These are phyloP conservation scores for Baronia brevicornis DNA, from an alignment of 2,888 invertebrate species.

Conservation along the genomic window DNA sequence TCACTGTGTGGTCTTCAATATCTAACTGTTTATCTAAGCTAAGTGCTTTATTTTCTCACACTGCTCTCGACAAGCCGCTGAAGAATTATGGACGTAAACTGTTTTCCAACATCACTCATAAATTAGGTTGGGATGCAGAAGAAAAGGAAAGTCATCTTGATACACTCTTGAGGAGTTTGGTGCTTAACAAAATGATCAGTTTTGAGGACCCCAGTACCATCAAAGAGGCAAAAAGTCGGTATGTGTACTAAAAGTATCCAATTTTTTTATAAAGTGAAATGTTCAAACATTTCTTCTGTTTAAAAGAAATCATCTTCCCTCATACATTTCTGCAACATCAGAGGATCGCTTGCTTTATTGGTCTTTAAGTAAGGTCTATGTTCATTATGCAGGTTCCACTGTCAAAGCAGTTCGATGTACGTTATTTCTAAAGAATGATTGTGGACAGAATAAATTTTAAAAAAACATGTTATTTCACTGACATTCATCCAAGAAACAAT, in stretches of 20 bases:
- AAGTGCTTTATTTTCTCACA: slow-evolving; percentile 85
- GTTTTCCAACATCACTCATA: slow-evolving; percentile 81
- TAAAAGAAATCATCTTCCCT: no score
- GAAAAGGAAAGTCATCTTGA: slow-evolving; percentile 90
- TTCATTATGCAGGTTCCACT: no score
- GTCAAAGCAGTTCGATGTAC: no score
- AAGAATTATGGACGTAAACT: slow-evolving; percentile 84
- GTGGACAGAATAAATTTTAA: no score
- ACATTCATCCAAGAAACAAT: no score
- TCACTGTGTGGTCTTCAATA: slow-evolving; percentile 94
- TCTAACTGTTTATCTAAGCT: slow-evolving; percentile 86
- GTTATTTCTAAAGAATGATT: no score
- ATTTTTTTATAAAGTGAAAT: slow-evolving; percentile 4
- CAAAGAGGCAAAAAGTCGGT: slow-evolving; percentile 83
- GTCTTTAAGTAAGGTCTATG: no score
- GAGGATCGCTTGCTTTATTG: no score
- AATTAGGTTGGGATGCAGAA: slow-evolving; percentile 90
- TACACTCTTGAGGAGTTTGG: slow-evolving; percentile 88
- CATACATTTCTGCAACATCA: no score
- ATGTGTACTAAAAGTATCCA: slow-evolving; percentile 26
- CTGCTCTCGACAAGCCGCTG: slow-evolving; percentile 83
- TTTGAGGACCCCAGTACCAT: slow-evolving; percentile 87
- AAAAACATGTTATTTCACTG: no score
- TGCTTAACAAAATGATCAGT: slow-evolving; percentile 87
- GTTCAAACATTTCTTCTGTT: slow-evolving; percentile 2